phyloP scores from a whole-genome alignment of 2,888 invertebrate genomes.

The Pogonocherus hispidulus region DNA sequence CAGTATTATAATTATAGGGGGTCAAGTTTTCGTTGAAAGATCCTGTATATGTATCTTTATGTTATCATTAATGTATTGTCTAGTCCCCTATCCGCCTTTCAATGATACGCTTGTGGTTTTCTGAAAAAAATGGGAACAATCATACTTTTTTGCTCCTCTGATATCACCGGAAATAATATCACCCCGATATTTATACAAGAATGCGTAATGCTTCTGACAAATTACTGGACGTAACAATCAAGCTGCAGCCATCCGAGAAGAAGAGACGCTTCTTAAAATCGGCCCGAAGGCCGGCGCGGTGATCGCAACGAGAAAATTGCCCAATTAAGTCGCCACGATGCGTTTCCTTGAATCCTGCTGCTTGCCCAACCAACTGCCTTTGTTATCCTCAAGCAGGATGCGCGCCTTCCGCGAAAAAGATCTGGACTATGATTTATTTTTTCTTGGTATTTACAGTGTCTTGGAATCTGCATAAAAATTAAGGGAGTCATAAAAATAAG shows the following conservation, averaged over 20 bases:
- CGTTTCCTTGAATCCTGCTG: conserved; percentile 52
- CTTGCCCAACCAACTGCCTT: conserved; percentile 44
- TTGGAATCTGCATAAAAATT: too few relatives aligned
- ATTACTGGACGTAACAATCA: conserved; percentile 18
- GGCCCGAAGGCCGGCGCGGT: conserved; percentile 47
- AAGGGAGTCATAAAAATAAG: too few relatives aligned
- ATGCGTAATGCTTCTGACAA: conserved; percentile 16
- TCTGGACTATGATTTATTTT: too few relatives aligned
- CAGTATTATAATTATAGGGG: too few relatives aligned
- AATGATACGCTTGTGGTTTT: too few relatives aligned
- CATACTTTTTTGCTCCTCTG: not conserved
- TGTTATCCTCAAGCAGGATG: conserved; percentile 30
- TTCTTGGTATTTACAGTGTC: too few relatives aligned
- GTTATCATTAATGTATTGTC: too few relatives aligned
- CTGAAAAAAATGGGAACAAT: too few relatives aligned
- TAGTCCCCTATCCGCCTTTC: too few relatives aligned
- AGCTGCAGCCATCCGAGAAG: conserved; percentile 31
- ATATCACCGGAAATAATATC: conserved; percentile 14
- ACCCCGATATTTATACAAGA: conserved; percentile 9
- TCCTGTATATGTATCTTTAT: too few relatives aligned
- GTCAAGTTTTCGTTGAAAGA: too few relatives aligned
- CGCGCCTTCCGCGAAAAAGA: conserved; percentile 20
- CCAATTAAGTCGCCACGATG: conserved; percentile 51
- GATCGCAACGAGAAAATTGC: conserved; percentile 51
- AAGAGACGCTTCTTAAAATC: conserved; percentile 24